phyloP scores from a whole-genome alignment of 2,888 invertebrate species.

The Ypsolopha scabrella region DNA sequence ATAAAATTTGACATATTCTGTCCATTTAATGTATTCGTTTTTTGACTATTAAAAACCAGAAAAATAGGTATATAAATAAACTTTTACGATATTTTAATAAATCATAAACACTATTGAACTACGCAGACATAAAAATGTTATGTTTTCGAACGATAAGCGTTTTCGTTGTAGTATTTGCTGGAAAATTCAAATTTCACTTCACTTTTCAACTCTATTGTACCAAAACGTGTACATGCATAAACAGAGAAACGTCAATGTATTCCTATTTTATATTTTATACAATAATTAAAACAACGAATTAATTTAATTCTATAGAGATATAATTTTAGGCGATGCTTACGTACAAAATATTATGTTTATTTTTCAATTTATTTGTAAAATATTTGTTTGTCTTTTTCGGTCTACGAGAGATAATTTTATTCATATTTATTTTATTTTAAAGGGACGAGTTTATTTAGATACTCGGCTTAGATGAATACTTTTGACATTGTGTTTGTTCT shows the following conservation, averaged over 20 bases:
- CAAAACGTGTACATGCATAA: constrained; percentile 54
- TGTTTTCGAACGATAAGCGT: too few relatives aligned
- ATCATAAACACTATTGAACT: background rate
- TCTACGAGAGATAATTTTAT: too few relatives aligned
- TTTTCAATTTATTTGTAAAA: background rate
- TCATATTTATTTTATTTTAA: background rate
- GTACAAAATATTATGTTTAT: background rate
- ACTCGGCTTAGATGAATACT: too few relatives aligned
- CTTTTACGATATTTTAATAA: constrained; percentile 2
- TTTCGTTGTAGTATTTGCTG: too few relatives aligned
- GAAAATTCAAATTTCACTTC: background rate
- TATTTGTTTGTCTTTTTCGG: background rate
- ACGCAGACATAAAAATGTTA: too few relatives aligned
- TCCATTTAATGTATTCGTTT: too few relatives aligned
- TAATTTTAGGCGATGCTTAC: constrained; percentile 48
- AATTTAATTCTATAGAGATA: constrained; percentile 63
- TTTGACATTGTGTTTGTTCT: too few relatives aligned
- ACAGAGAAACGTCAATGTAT: constrained; percentile 34
- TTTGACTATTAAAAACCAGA: too few relatives aligned
- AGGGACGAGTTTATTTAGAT: too few relatives aligned
- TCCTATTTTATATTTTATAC: constrained; percentile 58
- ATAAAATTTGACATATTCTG: too few relatives aligned
- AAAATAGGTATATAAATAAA: background rate
- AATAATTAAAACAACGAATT: constrained; percentile 55
- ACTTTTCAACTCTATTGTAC: constrained; percentile 32